Evolutionary conservation across 2,113 vertebrate species (phyloP).

Genomic region (Eurystomus gularis): DNA sequence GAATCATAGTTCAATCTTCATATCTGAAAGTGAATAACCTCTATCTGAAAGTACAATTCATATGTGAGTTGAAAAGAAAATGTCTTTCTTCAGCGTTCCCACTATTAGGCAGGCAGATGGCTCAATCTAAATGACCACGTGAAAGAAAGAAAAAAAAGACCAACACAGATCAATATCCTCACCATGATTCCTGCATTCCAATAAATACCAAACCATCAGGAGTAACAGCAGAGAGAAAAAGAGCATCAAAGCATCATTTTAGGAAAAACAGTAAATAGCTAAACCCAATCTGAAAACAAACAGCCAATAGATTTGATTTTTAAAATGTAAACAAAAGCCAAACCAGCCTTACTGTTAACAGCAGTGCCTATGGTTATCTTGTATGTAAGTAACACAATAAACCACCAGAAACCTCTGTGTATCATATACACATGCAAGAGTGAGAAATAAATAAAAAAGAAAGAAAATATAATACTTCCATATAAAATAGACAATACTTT

Average conservation of each 20-base stretch:
- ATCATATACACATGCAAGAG: background rate
- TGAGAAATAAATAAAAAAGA: too few relatives aligned
- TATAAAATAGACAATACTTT: too few relatives aligned
- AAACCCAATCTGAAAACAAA: constrained; percentile 30
- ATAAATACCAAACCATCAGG: constrained; percentile 43
- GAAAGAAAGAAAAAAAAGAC: background rate
- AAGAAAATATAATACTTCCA: too few relatives aligned
- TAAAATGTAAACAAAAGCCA: background rate
- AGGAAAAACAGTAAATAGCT: background rate
- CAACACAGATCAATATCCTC: constrained; percentile 7
- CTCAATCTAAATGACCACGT: constrained; percentile 44
- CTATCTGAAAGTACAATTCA: background rate
- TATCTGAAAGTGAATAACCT: constrained; percentile 4
- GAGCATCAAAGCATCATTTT: background rate
- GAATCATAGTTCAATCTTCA: background rate
- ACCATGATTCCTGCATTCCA: constrained; percentile 21
- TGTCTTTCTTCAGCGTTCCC: background rate
- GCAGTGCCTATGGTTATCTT: background rate
- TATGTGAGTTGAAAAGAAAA: background rate
- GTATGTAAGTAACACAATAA: background rate
- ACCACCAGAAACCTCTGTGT: background rate
- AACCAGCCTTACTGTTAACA: background rate
- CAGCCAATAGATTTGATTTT: background rate
- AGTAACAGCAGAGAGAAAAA: background rate
- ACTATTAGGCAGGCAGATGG: constrained; percentile 32